Base-by-base conservation (phyloP, 2,113 vertebrate species). In the Xenus cinereus region DNA sequence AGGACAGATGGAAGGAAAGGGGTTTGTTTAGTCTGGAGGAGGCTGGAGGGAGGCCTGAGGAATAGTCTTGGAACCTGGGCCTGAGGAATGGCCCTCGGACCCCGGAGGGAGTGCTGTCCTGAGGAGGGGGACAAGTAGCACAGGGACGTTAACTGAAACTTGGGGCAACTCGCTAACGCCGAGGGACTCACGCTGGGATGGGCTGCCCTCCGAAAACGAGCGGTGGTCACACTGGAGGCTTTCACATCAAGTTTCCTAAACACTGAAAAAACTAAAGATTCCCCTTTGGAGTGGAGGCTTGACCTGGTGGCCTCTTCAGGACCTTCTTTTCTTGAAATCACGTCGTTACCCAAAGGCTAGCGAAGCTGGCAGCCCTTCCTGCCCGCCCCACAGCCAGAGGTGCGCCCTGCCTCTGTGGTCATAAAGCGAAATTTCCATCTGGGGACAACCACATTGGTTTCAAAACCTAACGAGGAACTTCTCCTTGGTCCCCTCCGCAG, bases 151-250 rank as follows among this genome's bases (percentile, higher is more conserved):
- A 45, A 43, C 54, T 8, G 50, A 10, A 57, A 4, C 27, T 18
- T 0, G 2, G 86, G 71, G 67, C 3, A 0, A 10, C 2, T 2
- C 0, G 1, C 2, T 19, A 6, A 7, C 1, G 45, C 45, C 6
- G 48, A 4, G 59, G 27, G 62, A 28, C 45, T 16, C 73, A 10
- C 2, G 26, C 1, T 13, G 43, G 67, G 28, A 32, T 2, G 39
- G 74, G 8, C 60, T 17, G 66, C 35, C 48, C 7, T 2, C 2
- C 19, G 45, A 32, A 46, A 5, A n/a, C 3, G 21, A 39, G 7
- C 17, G 0, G 0, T 28, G 48, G 33, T 37, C 39, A 54, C 1
- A 0, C 54, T 14, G 41, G 35, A 22, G 28, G 46, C 64, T 54
- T 45, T 33, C 30, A 80, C 27, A 22, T 16, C 7, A 0, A 3